Conservation (phyloP, 1,140 invertebrate species). For the Mactra quadrangularis region DNA sequence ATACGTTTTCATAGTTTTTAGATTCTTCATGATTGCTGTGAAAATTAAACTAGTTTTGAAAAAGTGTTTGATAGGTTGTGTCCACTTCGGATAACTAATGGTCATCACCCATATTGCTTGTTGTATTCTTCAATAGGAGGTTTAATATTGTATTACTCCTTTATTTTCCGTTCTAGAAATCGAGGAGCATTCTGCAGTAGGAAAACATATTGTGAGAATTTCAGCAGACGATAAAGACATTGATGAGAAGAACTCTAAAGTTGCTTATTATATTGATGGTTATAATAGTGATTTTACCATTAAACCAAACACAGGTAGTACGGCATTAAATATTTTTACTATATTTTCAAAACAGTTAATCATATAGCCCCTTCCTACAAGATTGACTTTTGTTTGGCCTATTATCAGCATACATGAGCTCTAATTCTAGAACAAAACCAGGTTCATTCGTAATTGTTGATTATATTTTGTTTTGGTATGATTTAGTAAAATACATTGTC, state of each 20-base stretch:
- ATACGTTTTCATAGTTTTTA: too few species aligned
- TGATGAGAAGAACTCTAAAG: conserved; percentile 6
- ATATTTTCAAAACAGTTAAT: background rate
- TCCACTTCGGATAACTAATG: too few species aligned
- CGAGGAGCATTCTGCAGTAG: conserved; percentile 47
- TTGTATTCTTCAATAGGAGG: too few species aligned
- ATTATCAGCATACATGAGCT: too few species aligned
- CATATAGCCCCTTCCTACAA: background rate
- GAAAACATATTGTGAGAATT: conserved; percentile 30
- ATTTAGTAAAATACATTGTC: too few species aligned
- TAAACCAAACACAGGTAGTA: conserved; percentile 56
- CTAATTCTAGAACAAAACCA: background rate
- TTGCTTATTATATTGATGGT: conserved; percentile 55
- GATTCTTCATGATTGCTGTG: too few species aligned
- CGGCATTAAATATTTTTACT: background rate
- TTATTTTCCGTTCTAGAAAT: conserved; percentile 34
- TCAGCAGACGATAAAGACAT: conserved; percentile 44
- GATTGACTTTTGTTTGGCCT: background rate
- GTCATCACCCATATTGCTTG: too few species aligned
- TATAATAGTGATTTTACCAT: conserved; percentile 47
- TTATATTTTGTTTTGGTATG: background rate
- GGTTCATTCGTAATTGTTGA: background rate
- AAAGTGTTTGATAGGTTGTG: too few species aligned
- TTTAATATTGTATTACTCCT: too few species aligned
- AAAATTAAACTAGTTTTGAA: too few species aligned